Base-by-base conservation (phyloP, 1,140 invertebrate genomes). In the Epicauta chinensis region DNA sequence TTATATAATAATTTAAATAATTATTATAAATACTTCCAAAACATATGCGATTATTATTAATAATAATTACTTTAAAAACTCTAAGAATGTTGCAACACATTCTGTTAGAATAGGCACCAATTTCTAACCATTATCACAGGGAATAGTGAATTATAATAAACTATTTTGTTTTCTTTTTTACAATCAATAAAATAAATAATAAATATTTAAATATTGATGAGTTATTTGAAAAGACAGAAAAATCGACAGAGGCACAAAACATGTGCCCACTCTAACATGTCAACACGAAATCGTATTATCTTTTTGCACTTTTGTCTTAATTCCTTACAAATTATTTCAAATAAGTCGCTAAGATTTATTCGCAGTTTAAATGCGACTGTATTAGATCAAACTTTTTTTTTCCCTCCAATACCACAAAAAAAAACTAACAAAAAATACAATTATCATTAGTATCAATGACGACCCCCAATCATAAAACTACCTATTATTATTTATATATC, bases 111-210 rank as follows among this genome's bases (percentile, higher is more conserved):
- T 63, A 62, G 60, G 59, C 59, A 65, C 57, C 35, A 56, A 63
- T 61, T 63, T 65, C 56, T 61, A 63, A 63, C 61, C 53, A 51
- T 34, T 63, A 61, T 63, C 59, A 65, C 57, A 65, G 57, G 59
- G 36, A 51, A n/a, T 37, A 45, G 31, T 38, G 38, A 32, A 52
- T 44, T 14, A 45, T 34, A 32, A 45, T 30, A 30, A 30, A 5
- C 10, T 30, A 30, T 5, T 11, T 9, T 2, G 29, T 46, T 15
- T 15, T n/a, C 6, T 17, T 37, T 13, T 31, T 46, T 31, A 46
- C n/a, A 35, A 48, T 23, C 32, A 29, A 38, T 7, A 2, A 23
- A 30, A n/a, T n/a, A n/a, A n/a, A n/a, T n/a, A 29, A 32, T 39
- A 9, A 37, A 39, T 40, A n/a, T 9, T 46, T 40, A 16, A 37